These are phyloP conservation scores for Smutsia temminckii DNA, from an alignment of 2,797 vertebrate species.

Conservation along the genomic window DNA sequence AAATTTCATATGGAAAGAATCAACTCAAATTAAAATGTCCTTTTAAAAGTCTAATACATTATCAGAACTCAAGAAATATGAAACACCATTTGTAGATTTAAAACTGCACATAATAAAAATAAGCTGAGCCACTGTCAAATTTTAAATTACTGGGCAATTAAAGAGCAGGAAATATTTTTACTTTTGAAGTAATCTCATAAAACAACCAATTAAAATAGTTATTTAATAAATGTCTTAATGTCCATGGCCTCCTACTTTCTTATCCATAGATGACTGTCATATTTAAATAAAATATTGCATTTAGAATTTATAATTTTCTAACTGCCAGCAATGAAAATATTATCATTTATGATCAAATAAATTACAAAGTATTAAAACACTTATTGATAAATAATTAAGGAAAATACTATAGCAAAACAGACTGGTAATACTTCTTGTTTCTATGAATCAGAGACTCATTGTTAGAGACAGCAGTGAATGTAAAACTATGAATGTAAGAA, in stretches of 20 bases:
- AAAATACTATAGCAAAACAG: not conserved
- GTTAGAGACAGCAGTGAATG: not conserved
- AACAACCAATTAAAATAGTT: not conserved
- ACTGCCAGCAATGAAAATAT: not conserved
- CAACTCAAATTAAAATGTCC: not conserved
- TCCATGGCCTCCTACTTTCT: not conserved
- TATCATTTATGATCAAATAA: not conserved
- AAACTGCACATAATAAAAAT: not conserved
- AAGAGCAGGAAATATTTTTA: slow-evolving; percentile 11
- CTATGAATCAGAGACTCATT: not conserved
- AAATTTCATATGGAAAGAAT: not conserved
- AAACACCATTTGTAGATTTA: not conserved
- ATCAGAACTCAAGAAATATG: not conserved
- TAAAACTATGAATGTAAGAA: not conserved
- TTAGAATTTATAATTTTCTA: slow-evolving; percentile 19
- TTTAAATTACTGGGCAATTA: not conserved
- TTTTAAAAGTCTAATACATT: not conserved
- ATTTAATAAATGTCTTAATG: slow-evolving; percentile 4
- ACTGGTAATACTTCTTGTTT: not conserved
- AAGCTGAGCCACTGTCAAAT: not conserved
- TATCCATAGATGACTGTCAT: not conserved
- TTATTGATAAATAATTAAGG: not conserved
- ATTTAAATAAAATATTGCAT: not conserved
- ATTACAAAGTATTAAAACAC: not conserved
- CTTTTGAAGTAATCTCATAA: slow-evolving; percentile 39